Evolutionary conservation across 1,140 invertebrate genomes (phyloP).

Genomic region (Neuroterus valhalla): DNA sequence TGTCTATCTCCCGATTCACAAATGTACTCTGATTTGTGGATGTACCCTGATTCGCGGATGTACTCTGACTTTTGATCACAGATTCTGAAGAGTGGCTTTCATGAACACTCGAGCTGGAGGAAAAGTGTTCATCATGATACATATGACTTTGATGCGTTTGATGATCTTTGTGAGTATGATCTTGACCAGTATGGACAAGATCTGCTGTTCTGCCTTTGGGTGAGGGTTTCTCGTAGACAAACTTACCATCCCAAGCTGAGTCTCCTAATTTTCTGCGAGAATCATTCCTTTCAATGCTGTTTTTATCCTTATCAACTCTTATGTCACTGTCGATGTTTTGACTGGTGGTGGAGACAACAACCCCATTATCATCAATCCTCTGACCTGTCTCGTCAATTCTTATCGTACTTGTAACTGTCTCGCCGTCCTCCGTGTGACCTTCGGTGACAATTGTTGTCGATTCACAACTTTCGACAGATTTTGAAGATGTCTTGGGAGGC

Average conservation of each 20-base stretch:
- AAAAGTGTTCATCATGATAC: conserved; percentile 3
- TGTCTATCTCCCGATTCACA: conserved; percentile 18
- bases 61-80: no score
- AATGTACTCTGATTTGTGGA: no score
- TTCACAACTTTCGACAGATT: conserved; percentile 51
- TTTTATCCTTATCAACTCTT: conserved; percentile 40
- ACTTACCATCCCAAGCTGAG: conserved; percentile 44
- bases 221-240: conserved; percentile 66
- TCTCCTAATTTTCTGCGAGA: conserved; percentile 36
- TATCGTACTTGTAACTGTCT: conserved; percentile 52
- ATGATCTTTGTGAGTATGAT: no score
- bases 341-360: conserved; percentile 48
- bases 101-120: conserved; percentile 14
- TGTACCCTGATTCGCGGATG: background rate
- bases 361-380: conserved; percentile 60
- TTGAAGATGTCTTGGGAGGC: conserved; percentile 39
- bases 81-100: conserved; percentile 17
- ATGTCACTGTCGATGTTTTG: conserved; percentile 58
- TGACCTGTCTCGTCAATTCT: conserved; percentile 50
- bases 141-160: background rate
- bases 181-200: no score
- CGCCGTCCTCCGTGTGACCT: conserved; percentile 55
- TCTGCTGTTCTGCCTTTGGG: conserved; percentile 39
- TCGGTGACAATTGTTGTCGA: conserved; percentile 50
- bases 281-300: background rate